A percentile compares a stretch with the other conserved stretches of the same genome.
Conservation (phyloP, 1,140 invertebrate genomes). For the Drosophila busckii region DNA sequence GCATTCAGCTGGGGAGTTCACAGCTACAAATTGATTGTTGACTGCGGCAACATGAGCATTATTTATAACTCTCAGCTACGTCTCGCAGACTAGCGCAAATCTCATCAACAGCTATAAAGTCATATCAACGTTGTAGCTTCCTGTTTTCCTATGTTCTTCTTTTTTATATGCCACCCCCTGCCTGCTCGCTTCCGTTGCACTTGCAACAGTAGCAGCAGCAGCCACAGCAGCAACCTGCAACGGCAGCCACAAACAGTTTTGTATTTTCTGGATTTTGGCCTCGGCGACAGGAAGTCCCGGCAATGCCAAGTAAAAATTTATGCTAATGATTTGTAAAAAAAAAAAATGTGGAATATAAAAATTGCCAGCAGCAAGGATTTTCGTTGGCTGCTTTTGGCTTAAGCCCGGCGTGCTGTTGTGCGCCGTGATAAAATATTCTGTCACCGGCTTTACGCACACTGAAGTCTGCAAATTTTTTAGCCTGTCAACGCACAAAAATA, state of each 20-base stretch:
- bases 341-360: too few relatives aligned
- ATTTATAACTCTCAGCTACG: slow-evolving; percentile 57
- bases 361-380: slow-evolving; percentile 34
- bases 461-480: too few relatives aligned
- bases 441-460: slow-evolving; percentile 22
- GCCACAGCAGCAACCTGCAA: too few relatives aligned
- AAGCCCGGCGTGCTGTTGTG: slow-evolving; percentile 27
- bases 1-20: slow-evolving; percentile 20
- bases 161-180: too few relatives aligned
- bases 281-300: slow-evolving; percentile 32
- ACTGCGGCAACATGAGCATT: slow-evolving; percentile 24
- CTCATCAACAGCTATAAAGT: slow-evolving; percentile 55
- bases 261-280: too few relatives aligned
- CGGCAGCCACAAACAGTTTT: too few relatives aligned
- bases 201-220: slow-evolving; percentile 18
- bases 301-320: slow-evolving; percentile 54
- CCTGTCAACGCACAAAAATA: too few relatives aligned
- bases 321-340: slow-evolving; percentile 61
- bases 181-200: slow-evolving; percentile 22
- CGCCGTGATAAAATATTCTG: slow-evolving; percentile 42
- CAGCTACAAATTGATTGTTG: slow-evolving; percentile 40
- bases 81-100: slow-evolving; percentile 45
- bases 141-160: too few relatives aligned
- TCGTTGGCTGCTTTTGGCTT: slow-evolving; percentile 14
- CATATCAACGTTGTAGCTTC: slow-evolving; percentile 49